Base-by-base conservation (phyloP, 2,888 invertebrate species). In the Plemyria rubiginata region DNA sequence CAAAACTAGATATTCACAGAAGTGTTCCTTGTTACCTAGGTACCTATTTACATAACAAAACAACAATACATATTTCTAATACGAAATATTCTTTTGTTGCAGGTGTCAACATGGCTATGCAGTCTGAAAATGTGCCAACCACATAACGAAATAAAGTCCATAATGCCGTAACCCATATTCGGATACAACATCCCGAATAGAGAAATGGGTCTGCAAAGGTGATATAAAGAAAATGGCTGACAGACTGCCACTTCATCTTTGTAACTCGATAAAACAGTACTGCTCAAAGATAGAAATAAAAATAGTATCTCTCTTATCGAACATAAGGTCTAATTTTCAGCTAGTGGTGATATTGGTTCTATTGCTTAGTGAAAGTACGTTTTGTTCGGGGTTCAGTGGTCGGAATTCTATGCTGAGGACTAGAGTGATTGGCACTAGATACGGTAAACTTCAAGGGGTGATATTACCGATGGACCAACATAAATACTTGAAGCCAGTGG, bases 391-490 rank as follows among this genome's bases (percentile, higher is more conserved):
- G 73, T 90, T 87, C 68, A 84, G 85, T 67, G 86, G 87, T 64
- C 87, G 92, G 66, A 96, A 96, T 89, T 95, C 95, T 54, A 95
- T 96, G 85, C 87, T 96, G 70, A 95, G 96, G 79, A 96, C 96
- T 65, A 94, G 97, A 71, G 95, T 97, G 73, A 96, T 97, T 58
- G 95, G 96, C 72, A 97, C 97, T 4, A 94, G 97, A 43, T 97
- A 97, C 93, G 97, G 97, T 4, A 95, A 96, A 66, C 91, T 97
- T 64, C 97, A 97, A 82, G 98, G 98, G 3, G 92, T 97, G 50
- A 95, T 97, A 73, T 88, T 96, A 77, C 95, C 96, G 4, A 95
- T 97, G 94, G 96, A 97, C 85, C 95, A 94, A 82, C 96, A 94
- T 87, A 95, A 96, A 70, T 95, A 95, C 82, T 90, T 96, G 74